Conservation (phyloP, 2,797 vertebrate species). For the Gallinago stenura region DNA sequence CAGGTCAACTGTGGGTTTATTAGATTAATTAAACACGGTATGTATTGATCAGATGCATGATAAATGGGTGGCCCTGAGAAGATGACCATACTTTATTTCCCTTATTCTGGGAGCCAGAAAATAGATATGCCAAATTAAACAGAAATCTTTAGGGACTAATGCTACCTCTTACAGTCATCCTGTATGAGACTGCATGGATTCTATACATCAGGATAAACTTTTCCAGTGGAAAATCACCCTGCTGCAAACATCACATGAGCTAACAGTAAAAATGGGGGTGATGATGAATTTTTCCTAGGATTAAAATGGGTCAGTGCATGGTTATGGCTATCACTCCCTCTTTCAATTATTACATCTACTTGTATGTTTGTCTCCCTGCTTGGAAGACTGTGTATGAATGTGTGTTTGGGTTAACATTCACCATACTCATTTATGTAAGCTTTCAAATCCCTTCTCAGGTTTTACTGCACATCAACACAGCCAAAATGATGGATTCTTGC, state of each 20-base stretch:
- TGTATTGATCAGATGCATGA: not conserved
- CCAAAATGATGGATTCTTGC: not conserved
- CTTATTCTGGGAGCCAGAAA: not conserved
- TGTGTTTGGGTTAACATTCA: not conserved
- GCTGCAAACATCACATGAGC: not conserved
- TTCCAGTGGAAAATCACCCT: not conserved
- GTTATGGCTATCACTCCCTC: not conserved
- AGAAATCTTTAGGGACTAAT: not conserved
- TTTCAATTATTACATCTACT: not conserved
- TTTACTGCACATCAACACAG: not conserved
- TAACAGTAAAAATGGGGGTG: not conserved
- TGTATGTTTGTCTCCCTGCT: not conserved
- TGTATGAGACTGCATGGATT: not conserved
- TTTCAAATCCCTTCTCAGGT: not conserved
- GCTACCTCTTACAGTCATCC: not conserved
- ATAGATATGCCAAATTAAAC: not conserved
- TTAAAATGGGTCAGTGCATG: not conserved
- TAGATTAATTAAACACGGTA: not conserved
- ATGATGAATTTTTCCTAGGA: not conserved
- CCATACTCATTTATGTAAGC: not conserved
- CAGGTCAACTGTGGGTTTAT: not conserved
- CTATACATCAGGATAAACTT: not conserved
- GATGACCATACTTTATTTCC: not conserved
- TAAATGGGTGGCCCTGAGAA: not conserved
- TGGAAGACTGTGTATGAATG: not conserved